Evolutionary conservation across 2,113 vertebrate genomes (phyloP).

Genomic region (Heterochromis multidens): DNA sequence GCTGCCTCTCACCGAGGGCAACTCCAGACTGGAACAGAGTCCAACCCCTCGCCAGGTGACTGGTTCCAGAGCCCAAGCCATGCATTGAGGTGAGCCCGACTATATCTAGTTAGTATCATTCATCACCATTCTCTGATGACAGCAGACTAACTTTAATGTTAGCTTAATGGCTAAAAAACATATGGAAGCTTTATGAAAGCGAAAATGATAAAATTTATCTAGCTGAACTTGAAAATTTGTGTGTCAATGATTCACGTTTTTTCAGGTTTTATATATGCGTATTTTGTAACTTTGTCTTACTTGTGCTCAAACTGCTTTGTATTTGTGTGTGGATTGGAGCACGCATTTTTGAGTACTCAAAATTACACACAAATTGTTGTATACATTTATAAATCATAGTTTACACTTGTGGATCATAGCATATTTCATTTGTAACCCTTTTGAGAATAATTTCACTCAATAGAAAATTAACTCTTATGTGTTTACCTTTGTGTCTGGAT

Average conservation of each 20-base stretch:
- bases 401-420: neutral
- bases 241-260: neutral
- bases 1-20: too few species aligned
- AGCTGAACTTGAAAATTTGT: neutral
- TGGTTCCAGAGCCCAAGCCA: too few species aligned
- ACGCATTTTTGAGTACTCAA: neutral
- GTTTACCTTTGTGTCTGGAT: constrained; percentile 87
- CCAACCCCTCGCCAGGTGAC: too few species aligned
- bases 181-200: neutral
- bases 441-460: neutral
- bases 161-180: neutral
- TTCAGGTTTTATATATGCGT: neutral
- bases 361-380: neutral
- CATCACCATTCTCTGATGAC: neutral
- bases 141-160: neutral
- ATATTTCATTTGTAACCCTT: neutral
- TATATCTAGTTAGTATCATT: too few species aligned
- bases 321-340: neutral
- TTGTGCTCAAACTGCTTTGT: neutral
- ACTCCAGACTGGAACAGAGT: too few species aligned
- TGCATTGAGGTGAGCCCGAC: too few species aligned
- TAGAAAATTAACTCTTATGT: neutral
- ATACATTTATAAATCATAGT: neutral
- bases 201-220: neutral
- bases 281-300: neutral